Conservation (phyloP, 1,140 invertebrate genomes). For the Amphibalanus amphitrite region DNA sequence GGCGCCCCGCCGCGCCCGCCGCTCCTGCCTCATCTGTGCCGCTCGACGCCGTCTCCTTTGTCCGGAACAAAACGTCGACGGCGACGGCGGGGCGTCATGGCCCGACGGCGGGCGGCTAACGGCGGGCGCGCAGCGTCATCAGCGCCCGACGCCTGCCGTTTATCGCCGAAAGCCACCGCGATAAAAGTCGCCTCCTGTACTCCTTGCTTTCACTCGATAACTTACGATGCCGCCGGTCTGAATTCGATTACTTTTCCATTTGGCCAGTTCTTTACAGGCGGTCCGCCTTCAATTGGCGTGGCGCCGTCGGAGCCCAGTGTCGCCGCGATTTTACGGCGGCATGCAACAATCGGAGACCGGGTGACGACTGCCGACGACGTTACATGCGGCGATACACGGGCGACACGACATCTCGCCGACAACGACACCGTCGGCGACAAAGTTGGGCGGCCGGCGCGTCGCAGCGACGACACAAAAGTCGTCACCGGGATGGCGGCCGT, state of each 20-base stretch:
- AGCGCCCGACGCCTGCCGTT: background rate
- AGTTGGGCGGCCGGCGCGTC: background rate
- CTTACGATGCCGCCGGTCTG: background rate
- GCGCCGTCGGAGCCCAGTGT: background rate
- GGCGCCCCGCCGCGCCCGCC: too few species aligned
- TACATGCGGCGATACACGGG: background rate
- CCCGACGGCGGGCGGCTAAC: too few species aligned
- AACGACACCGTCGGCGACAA: background rate
- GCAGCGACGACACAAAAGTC: background rate
- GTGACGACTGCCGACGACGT: background rate
- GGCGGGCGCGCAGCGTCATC: background rate
- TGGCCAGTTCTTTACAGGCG: background rate
- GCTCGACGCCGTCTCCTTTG: background rate
- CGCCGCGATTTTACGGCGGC: background rate
- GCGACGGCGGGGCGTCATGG: background rate
- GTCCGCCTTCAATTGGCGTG: background rate
- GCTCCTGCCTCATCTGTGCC: too few species aligned
- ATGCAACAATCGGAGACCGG: background rate
- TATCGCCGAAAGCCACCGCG: background rate
- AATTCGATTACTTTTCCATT: conserved; percentile 2
- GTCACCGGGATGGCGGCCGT: background rate
- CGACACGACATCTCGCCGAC: background rate
- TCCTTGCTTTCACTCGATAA: background rate
- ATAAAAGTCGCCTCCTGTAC: background rate
- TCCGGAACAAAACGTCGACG: background rate